A percentile compares a stretch with the other conserved stretches of the same genome.
These are phyloP conservation scores for Aeoliscus strigatus DNA, from an alignment of 2,797 vertebrate species.

Conservation along the genomic window DNA sequence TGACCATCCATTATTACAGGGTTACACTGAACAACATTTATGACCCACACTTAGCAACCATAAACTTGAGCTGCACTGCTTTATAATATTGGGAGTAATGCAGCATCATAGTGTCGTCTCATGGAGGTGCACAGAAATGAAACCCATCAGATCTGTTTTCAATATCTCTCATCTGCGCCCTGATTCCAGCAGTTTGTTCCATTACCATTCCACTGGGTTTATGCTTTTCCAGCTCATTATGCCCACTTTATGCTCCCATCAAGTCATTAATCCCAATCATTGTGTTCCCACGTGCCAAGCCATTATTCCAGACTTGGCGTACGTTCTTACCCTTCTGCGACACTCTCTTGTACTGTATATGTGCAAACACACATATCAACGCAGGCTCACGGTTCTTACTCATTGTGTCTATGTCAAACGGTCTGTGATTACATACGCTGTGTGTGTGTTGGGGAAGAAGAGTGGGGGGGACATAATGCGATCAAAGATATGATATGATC, in stretches of 20 bases:
- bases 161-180: slow-evolving; percentile 37
- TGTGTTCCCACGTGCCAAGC: slow-evolving; percentile 69
- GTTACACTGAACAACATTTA: too few species aligned
- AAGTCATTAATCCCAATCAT: slow-evolving; percentile 75
- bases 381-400: slow-evolving; percentile 46
- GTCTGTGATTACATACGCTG: slow-evolving; percentile 33
- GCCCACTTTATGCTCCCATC: slow-evolving; percentile 67
- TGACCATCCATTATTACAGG: too few species aligned
- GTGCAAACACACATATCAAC: slow-evolving; percentile 10
- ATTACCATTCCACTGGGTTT: slow-evolving; percentile 61
- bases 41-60: too few species aligned
- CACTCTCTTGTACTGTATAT: slow-evolving; percentile 5
- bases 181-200: slow-evolving; percentile 65
- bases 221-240: slow-evolving; percentile 74
- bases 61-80: too few species aligned
- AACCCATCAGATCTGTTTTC: slow-evolving; percentile 58
- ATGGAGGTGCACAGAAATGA: slow-evolving; percentile 45
- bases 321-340: slow-evolving; percentile 58
- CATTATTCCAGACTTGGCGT: slow-evolving; percentile 66
- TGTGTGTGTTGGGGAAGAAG: too few species aligned
- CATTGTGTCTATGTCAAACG: slow-evolving; percentile 53
- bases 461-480: slow-evolving; percentile 39
- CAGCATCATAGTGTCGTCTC: slow-evolving; percentile 38
- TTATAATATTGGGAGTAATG: too few species aligned
- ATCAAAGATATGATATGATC: slow-evolving; percentile 45